Evolutionary conservation across 2,888 invertebrate genomes (phyloP).

Genomic region (Taenaris catops): DNA sequence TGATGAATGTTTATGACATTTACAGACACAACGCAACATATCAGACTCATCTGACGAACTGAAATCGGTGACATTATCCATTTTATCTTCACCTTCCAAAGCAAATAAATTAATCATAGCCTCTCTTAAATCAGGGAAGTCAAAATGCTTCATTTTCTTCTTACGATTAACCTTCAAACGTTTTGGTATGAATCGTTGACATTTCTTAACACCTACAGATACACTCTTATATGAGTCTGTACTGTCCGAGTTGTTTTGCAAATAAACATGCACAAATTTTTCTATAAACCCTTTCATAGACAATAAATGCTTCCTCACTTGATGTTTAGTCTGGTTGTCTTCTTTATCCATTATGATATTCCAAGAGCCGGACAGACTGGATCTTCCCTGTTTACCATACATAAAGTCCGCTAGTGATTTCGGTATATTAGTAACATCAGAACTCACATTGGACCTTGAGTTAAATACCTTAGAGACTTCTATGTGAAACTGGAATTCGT

Average conservation of each 20-base stretch:
- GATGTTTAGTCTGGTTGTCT: conserved; percentile 43
- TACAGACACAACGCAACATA: conserved; percentile 37
- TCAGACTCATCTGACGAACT: conserved; percentile 26
- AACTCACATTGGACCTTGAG: conserved; percentile 38
- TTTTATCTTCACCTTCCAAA: conserved; percentile 25
- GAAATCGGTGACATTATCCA: conserved; percentile 19
- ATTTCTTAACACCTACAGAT: conserved; percentile 32
- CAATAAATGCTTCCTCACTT: conserved; percentile 48
- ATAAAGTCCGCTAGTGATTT: conserved; percentile 35
- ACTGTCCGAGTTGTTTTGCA: conserved; percentile 27
- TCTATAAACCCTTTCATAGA: conserved; percentile 52
- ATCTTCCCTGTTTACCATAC: conserved; percentile 27
- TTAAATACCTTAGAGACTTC: conserved; percentile 63
- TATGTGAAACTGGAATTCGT: conserved; percentile 64
- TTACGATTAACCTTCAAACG: conserved; percentile 39
- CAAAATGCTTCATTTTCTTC: conserved; percentile 56
- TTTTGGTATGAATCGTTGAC: conserved; percentile 27
- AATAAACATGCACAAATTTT: conserved; percentile 40
- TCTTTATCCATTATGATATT: conserved; percentile 56
- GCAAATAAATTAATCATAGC: conserved; percentile 53
- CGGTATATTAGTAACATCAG: conserved; percentile 36
- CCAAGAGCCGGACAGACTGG: conserved; percentile 52
- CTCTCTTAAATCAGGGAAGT: conserved; percentile 62
- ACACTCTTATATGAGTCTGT: neutral
- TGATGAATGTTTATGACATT: conserved; percentile 40